phyloP scores from a whole-genome alignment of 2,888 invertebrate species.

The Pheosia tremula region DNA sequence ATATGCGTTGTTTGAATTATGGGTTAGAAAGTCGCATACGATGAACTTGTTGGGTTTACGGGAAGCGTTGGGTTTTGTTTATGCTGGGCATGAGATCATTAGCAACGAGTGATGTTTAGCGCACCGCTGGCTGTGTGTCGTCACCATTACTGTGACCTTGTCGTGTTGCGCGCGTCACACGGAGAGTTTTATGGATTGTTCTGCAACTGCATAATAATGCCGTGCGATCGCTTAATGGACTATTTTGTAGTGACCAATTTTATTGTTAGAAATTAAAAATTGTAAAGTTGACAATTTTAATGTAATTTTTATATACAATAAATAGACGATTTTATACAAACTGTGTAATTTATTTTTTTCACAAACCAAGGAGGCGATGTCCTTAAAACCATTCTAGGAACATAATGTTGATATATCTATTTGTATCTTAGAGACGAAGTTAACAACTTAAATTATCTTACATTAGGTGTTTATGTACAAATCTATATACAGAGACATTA shows the following conservation, averaged over 20 bases:
- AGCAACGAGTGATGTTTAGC: constrained; percentile 37
- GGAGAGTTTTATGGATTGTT: constrained; percentile 60
- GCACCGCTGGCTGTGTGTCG: constrained; percentile 36
- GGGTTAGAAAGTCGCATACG: constrained; percentile 20
- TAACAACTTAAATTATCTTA: constrained; percentile 33
- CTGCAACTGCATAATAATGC: constrained; percentile 72
- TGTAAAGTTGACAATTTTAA: constrained; percentile 84
- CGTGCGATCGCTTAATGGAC: constrained; percentile 79
- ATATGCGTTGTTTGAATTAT: constrained; percentile 15
- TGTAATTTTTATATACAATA: constrained; percentile 85
- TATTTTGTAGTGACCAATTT: constrained; percentile 85
- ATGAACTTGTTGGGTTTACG: constrained; percentile 13
- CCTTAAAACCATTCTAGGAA: constrained; percentile 55
- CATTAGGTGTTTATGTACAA: constrained; percentile 48
- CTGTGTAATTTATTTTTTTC: constrained; percentile 60
- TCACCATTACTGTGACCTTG: constrained; percentile 41
- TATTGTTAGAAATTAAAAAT: constrained; percentile 74
- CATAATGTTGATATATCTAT: constrained; percentile 44
- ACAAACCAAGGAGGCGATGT: constrained; percentile 46
- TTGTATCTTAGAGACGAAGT: constrained; percentile 34
- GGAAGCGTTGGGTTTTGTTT: constrained; percentile 24
- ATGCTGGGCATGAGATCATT: constrained; percentile 38
- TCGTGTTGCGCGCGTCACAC: constrained; percentile 44
- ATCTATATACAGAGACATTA: constrained; percentile 51
- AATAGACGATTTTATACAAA: constrained; percentile 84